Evolutionary conservation across 2,888 invertebrate species (phyloP), one percentile per base, ranked within the genome.

Genomic region (Tipula vernalis): DNA sequence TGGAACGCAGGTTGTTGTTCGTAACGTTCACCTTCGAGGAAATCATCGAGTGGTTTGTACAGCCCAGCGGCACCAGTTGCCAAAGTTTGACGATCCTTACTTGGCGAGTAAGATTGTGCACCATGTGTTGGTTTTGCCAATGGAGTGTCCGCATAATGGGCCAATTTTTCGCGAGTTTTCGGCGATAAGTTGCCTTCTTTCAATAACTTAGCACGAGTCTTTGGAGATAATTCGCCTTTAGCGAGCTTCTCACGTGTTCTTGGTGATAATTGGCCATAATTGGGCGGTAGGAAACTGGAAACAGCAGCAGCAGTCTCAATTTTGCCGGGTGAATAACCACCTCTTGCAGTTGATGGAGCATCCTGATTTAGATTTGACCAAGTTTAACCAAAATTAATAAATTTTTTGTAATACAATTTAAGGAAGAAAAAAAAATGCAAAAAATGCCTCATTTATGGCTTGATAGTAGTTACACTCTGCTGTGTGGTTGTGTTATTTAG

Each of bases 1-100:
- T 71, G 71, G 28, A 10, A 28, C 1, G 28, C 71, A 0, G 91
- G 89, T n/a, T 92, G 90, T 83, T 90, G 91, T 89, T 94, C 93
- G 88, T 94, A 94, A 88, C 94, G 93, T 90, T 96, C 96, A 2
- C 94, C 93, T 86, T 94, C 94, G 6, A 96, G 92, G 87, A 96
- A 93, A 3, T 94, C 95, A 2, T 94, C 90, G 0, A 95, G 94
- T 8, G 94, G 94, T 87, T 92, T 92, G 88, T 85, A 85, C 10
- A 36, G 28, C 12, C 92, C 92, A 36, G 89, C 90, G 0, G 89
- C 90, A 87, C 93, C 92, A 39, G 91, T 91, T 83, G 92, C 91
- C 57, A 91, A 88, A 44, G 91, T 89, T 36, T 91, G 91, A 44
- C 92, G 89, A 36, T 92, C 88, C 87, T 91, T 89, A 84, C 91